phyloP scores from a whole-genome alignment of 2,888 invertebrate species.

The Julus scandinavius region DNA sequence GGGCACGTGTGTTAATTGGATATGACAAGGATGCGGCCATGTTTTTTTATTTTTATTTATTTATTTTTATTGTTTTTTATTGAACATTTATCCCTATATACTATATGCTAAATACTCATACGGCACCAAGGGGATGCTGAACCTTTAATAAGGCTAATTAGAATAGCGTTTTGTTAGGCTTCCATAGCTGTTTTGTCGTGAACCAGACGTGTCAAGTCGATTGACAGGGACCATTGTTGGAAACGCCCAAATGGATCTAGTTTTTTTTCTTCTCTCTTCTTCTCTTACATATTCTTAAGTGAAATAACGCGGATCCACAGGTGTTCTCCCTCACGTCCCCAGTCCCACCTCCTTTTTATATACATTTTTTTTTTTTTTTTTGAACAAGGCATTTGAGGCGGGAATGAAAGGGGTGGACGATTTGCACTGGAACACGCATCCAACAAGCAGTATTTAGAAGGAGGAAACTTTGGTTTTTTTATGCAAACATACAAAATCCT shows the following conservation, averaged over 20 bases:
- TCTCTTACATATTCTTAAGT: slow-evolving; percentile 12
- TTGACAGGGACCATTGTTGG: slow-evolving; percentile 22
- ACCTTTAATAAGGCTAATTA: neutral
- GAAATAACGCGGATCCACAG: slow-evolving; percentile 4
- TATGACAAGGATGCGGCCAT: no score
- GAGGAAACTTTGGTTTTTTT: slow-evolving; percentile 24
- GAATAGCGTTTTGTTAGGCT: neutral
- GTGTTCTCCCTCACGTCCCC: slow-evolving; percentile 3
- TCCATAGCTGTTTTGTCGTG: neutral
- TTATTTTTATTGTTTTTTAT: no score
- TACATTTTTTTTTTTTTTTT: neutral
- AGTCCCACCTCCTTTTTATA: neutral
- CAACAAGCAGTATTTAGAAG: neutral
- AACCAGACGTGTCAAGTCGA: slow-evolving; percentile 41
- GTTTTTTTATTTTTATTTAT: no score
- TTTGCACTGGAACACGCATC: neutral
- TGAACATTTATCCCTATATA: no score
- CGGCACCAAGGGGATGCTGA: neutral
- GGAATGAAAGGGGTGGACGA: slow-evolving; percentile 27
- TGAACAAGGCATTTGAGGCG: neutral
- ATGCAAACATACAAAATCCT: slow-evolving; percentile 8
- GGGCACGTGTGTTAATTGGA: no score
- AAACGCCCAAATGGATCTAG: slow-evolving; percentile 28
- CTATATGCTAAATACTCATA: neutral
- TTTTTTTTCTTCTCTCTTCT: neutral